Conservation (phyloP, 2,888 invertebrate species). For the Trisateles emortualis region DNA sequence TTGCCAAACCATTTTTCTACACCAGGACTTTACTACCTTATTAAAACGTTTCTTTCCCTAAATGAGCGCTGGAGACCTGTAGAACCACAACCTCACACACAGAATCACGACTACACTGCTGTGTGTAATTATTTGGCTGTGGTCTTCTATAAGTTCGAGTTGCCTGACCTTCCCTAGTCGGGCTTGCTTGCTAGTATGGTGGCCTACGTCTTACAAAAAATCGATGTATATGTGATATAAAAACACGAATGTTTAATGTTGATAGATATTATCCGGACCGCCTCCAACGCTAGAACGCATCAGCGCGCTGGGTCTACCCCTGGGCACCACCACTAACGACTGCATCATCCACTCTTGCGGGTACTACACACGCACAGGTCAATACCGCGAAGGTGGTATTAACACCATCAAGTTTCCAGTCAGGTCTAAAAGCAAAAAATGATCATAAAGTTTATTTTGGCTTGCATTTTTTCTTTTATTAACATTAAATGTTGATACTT, state of each 20-base stretch:
- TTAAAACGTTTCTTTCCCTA: no score
- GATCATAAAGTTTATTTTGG: constrained; percentile 9
- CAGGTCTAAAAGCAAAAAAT: constrained; percentile 55
- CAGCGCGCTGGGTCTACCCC: constrained; percentile 77
- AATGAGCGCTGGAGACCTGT: no score
- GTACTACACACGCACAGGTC: constrained; percentile 65
- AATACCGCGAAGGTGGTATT: constrained; percentile 64
- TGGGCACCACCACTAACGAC: constrained; percentile 71
- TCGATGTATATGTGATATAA: not conserved
- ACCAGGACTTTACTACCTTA: no score
- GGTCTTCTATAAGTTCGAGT: no score
- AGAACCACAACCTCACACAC: no score
- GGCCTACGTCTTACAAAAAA: no score
- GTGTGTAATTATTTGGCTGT: no score
- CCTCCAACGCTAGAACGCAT: constrained; percentile 74
- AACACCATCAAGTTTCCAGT: constrained; percentile 75
- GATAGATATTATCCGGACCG: constrained; percentile 72
- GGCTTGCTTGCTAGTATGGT: no score
- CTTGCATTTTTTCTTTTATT: not conserved
- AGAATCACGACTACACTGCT: no score
- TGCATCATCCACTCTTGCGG: constrained; percentile 69
- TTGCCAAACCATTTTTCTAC: no score
- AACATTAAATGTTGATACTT: not conserved
- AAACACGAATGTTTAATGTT: not conserved
- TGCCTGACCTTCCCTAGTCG: no score